Base-by-base conservation (phyloP, 1,140 invertebrate species). In the Musca domestica region DNA sequence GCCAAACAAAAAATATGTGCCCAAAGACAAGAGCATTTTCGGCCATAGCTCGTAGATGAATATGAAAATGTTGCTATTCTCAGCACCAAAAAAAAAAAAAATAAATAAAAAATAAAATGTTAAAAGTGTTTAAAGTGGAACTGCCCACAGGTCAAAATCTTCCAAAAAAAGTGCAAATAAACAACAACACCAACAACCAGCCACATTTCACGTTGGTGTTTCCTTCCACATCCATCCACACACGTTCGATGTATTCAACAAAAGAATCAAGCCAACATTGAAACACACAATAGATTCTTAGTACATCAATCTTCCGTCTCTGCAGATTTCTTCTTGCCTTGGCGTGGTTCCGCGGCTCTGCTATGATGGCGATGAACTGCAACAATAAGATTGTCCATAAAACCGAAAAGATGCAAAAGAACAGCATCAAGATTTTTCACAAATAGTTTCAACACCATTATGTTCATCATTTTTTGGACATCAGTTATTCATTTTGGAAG, bases 391-490 rank as follows among this genome's bases (percentile, higher is more conserved):
- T 27, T 58, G n/a, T 12, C 23, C 49, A 23, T n/a, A 58, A 58
- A 23, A 58, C 15, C 54, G n/a, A 9, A 30, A 30, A 30, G 27
- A 30, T 30, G 27, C 27, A 30, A 30, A 30, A 30, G 27, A 30
- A 30, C 3, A 30, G 3, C 9, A 4, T 30, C 9, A 4, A 27
- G 54, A 58, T 58, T 30, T 58, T 58, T n/a, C 17, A 58, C 54
- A 58, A 58, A 30, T 58, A 58, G 25, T 58, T 58, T 58, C 54
- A 58, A 58, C 54, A 58, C 54, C 54, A 58, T 58, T 58, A 58
- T 58, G 25, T 58, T 58, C 25, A 58, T 58, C 54, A 58, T 58
- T 20, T 58, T 54, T 58, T 56, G 5, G 5, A 30, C 5, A 10
- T 4, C 20, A 52, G 4, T 56, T 30, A 30, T 30, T 30, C 54